phyloP scores from a whole-genome alignment of 2,797 vertebrate species.

The Gallinago stenura region DNA sequence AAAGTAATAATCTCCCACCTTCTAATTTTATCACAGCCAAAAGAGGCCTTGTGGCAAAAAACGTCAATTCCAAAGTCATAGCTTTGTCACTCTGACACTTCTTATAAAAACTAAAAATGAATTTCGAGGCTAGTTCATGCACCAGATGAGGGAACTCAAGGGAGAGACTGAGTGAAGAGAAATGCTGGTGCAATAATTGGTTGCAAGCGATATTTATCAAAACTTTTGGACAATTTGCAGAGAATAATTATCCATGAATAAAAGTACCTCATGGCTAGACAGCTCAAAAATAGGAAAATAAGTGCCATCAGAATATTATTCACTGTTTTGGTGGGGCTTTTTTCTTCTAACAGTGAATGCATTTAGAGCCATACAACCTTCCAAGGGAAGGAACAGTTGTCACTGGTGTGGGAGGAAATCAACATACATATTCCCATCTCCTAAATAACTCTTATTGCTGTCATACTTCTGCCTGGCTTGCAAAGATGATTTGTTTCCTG shows the following conservation, averaged over 20 bases:
- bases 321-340: neutral
- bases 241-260: neutral
- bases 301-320: neutral
- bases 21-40: conserved; percentile 29
- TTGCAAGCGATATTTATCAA: neutral
- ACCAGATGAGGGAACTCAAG: neutral
- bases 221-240: conserved; percentile 16
- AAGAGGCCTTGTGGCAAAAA: conserved; percentile 40
- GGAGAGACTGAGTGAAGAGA: neutral
- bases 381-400: neutral
- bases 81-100: neutral
- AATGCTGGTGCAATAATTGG: neutral
- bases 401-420: neutral
- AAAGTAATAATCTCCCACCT: neutral
- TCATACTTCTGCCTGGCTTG: neutral
- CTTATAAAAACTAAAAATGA: neutral
- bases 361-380: neutral
- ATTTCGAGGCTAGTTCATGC: neutral
- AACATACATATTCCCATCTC: neutral
- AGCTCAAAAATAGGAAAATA: conserved; percentile 18
- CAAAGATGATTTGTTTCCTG: neutral
- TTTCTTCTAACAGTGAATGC: neutral
- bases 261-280: neutral
- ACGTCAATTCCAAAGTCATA: neutral
- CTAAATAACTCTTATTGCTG: neutral